Base-by-base conservation (phyloP, 2,888 invertebrate species). In the Aelia acuminata region DNA sequence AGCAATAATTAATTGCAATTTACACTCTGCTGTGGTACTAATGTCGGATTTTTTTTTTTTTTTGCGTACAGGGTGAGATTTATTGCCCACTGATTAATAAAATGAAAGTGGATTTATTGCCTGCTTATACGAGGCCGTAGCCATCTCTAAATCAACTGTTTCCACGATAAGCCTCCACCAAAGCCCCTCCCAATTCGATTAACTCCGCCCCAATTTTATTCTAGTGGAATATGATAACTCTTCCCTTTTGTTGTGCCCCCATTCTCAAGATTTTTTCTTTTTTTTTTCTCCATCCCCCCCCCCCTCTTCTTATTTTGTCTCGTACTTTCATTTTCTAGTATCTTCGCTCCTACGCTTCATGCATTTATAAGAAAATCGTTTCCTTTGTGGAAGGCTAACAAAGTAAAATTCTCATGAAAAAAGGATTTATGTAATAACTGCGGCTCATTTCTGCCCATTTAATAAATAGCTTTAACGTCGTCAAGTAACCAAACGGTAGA, bases 151-250 rank as follows among this genome's bases (percentile, higher is more conserved):
- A 50, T 87, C 84, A 47, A 80, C 84, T 39, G 49, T 43, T 63
- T 63, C 84, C 35, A 31, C 26, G 50, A 43, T 57, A 80, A 70
- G 53, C 53, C 31, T 35, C 43, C 57, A n/a, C n/a, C 57, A 8
- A 70, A 70, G 39, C 39, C 50, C 31, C 48, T 31, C 75, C 43
- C 53, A 49, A 49, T 75, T 26, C 70, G 31, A 50, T 57, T 80
- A 20, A 80, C 53, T 39, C 50, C 84, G 39, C 50, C 80, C 80
- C 26, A 47, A 39, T 86, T 50, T 84, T 53, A 35, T 75, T 50
- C 47, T 70, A 84, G 49, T 75, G 53, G 26, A 47, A 49, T 57
- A 86, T 86, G 86, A 57, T 86, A 57, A 39, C 39, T 43, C n/a
- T 39, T 53, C 57, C 11, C 39, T 31, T 70, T 86, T 86, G 26